Base-by-base conservation (phyloP, 1,140 invertebrate species). In the Anoplophora glabripennis region DNA sequence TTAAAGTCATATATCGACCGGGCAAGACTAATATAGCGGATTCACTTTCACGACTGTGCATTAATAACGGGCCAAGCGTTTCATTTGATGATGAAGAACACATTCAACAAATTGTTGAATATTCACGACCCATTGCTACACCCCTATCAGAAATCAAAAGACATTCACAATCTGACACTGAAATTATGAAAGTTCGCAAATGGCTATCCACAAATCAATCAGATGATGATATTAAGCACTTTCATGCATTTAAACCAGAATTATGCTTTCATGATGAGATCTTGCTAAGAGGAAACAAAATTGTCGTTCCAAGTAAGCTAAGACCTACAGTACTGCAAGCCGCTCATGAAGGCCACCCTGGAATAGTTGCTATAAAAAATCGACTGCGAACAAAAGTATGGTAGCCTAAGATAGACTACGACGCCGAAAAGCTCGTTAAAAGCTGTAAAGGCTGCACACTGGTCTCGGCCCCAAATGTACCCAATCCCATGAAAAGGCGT, bases 321-420 rank as follows among this genome's bases (percentile, higher is more conserved):
- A 46, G 69, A 14, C 35, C 59, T 15, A 37, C 33, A 41, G 59
- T 75, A 10, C 52, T 78, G 41, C 41, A 57, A 21, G 68, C 72
- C 2, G 74, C 75, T 8, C 81, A 82, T 33, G 68, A 76, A 64
- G 76, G 72, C 4, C 82, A 84, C 63, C 72, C 75, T 3, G 80
- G 81, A 4, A 77, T 82, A 8, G 75, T 75, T 0, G 72, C 69
- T 0, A 85, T 84, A 80, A 85, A 85, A 68, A 60, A 69, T 1
- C 44, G 81, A n/a, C 72, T 83, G 1, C 44, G 80, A 12, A 69
- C 65, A n/a, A 79, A 82, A 64, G 72, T 81, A 4, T 84, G 78
- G 77, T 84, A 78, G 80, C 74, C 73, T 10, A 66, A 65, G 21
- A 76, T 83, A 0, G 77, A 84, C 59, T 68, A 70, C 52, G 76